Evolutionary conservation across 2,888 invertebrate genomes (phyloP).

Genomic region (Apodemia hepburni): DNA sequence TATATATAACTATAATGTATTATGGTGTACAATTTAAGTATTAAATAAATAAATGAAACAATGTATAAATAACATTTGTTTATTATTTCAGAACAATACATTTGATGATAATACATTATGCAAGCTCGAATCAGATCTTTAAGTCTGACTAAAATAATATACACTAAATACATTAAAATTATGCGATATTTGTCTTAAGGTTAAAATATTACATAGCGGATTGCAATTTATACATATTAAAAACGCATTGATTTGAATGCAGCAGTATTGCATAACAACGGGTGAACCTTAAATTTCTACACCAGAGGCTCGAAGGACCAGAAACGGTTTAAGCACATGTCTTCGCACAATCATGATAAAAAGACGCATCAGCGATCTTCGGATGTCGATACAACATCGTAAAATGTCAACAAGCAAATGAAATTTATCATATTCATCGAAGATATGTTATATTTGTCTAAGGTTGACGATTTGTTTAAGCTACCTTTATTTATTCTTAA

Average conservation of each 20-base stretch:
- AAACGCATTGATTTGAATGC: not conserved
- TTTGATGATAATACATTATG: slow-evolving; percentile 40
- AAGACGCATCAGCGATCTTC: no score
- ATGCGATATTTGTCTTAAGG: not conserved
- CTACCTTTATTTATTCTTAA: no score
- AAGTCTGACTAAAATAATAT: slow-evolving; percentile 15
- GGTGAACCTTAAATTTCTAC: not conserved
- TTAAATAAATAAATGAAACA: no score
- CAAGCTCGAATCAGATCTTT: slow-evolving; percentile 21
- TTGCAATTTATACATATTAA: slow-evolving; percentile 1
- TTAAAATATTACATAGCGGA: not conserved
- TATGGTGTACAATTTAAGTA: no score
- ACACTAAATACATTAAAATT: slow-evolving; percentile 1
- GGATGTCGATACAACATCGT: no score
- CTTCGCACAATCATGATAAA: no score
- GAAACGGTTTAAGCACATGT: no score
- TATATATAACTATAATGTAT: no score
- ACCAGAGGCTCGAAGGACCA: no score
- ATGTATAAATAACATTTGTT: slow-evolving; percentile 16
- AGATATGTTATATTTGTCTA: no score
- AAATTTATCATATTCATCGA: not conserved
- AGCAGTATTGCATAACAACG: not conserved
- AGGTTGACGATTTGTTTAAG: no score
- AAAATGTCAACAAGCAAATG: not conserved
- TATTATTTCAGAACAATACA: slow-evolving; percentile 35